Conservation (phyloP, 2,113 vertebrate genomes). For the Chaetodon trifascialis region DNA sequence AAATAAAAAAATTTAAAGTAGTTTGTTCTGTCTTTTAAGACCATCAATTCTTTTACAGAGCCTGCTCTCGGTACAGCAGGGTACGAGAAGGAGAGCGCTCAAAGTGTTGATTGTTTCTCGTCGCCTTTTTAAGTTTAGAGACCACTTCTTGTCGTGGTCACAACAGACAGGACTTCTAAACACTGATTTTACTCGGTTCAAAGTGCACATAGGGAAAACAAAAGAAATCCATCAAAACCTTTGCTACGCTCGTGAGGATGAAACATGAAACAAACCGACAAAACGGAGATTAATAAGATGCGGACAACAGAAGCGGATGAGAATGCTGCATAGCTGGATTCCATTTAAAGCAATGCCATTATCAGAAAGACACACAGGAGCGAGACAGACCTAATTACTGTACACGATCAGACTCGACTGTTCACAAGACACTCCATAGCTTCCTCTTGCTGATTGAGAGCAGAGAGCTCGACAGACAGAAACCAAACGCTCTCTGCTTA, state of each 20-base stretch:
- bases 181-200: conserved; percentile 83
- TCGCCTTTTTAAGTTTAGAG: conserved; percentile 89
- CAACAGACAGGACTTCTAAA: conserved; percentile 87
- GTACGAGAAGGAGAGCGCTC: conserved; percentile 73
- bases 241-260: conserved; percentile 35
- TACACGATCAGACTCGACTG: conserved; percentile 65
- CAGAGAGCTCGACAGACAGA: conserved; percentile 33
- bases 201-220: conserved; percentile 75
- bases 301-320: conserved; percentile 89
- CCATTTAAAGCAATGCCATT: conserved; percentile 95
- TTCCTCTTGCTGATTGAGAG: conserved; percentile 72
- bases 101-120: conserved; percentile 90
- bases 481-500: conserved; percentile 41
- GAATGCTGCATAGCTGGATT: conserved; percentile 99
- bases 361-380: conserved; percentile 81
- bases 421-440: conserved; percentile 63
- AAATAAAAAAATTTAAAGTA: conserved; percentile 86
- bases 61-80: conserved; percentile 66
- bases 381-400: conserved; percentile 72
- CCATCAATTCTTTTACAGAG: conserved; percentile 88
- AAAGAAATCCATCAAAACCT: conserved; percentile 69
- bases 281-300: conserved; percentile 78
- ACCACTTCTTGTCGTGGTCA: conserved; percentile 88
- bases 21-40: conserved; percentile 91
- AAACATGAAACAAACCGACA: conserved; percentile 74